Evolutionary conservation across 2,888 invertebrate species (phyloP).

Genomic region (Pharmacophagus antenor): DNA sequence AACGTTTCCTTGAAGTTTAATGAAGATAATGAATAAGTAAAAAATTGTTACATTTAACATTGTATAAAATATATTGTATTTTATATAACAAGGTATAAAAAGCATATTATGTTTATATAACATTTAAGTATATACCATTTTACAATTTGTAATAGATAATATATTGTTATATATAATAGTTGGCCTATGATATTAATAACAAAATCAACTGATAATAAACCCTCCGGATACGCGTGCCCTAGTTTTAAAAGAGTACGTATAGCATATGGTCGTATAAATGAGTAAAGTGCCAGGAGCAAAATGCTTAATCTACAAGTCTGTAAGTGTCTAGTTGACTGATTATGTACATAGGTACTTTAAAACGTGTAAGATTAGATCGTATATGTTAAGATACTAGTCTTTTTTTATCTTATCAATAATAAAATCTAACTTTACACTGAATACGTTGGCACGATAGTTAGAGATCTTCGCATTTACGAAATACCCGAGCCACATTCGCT

Average conservation of each 20-base stretch:
- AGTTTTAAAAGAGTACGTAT: constrained; percentile 44
- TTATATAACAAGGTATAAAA: not conserved
- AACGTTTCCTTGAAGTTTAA: too few relatives aligned
- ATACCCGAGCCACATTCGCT: too few relatives aligned
- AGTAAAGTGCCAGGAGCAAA: constrained; percentile 30
- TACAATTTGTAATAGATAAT: not conserved
- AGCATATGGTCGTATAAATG: constrained; percentile 35
- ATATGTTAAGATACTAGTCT: not conserved
- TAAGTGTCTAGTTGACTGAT: constrained; percentile 49
- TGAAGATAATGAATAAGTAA: too few relatives aligned
- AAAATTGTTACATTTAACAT: too few relatives aligned
- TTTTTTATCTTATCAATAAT: not conserved
- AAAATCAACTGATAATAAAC: constrained; percentile 52
- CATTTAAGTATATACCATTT: not conserved
- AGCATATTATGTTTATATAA: not conserved
- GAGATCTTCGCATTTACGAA: too few relatives aligned
- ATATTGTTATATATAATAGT: constrained; percentile 40
- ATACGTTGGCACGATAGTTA: too few relatives aligned
- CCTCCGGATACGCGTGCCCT: constrained; percentile 71
- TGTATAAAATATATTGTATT: too few relatives aligned
- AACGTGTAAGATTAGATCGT: not conserved
- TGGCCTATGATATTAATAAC: constrained; percentile 55
- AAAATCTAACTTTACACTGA: not conserved
- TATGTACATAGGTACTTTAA: constrained; percentile 33
- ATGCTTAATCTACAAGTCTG: constrained; percentile 41